These are phyloP conservation scores for Tyrannus savana DNA, from an alignment of 2,113 vertebrate species.

Conservation along the genomic window DNA sequence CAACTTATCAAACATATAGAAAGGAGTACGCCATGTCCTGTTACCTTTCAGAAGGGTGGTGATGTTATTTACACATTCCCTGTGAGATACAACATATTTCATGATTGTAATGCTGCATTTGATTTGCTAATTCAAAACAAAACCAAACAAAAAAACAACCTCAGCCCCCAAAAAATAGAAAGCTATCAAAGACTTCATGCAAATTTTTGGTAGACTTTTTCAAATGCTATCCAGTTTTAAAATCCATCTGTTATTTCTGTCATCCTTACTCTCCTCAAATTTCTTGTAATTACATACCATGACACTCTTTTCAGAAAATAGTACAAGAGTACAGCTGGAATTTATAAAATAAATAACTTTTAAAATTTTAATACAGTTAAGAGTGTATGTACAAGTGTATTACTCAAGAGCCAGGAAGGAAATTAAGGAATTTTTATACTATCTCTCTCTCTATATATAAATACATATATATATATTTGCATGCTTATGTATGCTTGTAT, in stretches of 20 bases:
- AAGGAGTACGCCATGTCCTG: not conserved
- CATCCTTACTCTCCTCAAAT: not conserved
- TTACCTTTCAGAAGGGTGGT: not conserved
- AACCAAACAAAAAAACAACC: not conserved
- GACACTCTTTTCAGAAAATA: not conserved
- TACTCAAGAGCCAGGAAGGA: not conserved
- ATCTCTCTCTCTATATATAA: not conserved
- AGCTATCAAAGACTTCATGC: not conserved
- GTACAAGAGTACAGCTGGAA: not conserved
- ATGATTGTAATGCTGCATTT: not conserved
- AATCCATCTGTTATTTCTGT: not conserved
- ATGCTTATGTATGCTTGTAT: not conserved
- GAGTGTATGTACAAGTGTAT: not conserved
- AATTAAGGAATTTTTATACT: not conserved
- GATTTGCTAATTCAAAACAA: not conserved
- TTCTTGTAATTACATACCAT: not conserved
- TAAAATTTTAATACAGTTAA: not conserved
- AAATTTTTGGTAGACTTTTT: not conserved
- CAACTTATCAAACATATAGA: not conserved
- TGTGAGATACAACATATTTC: not conserved
- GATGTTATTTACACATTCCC: not conserved
- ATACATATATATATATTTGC: not conserved
- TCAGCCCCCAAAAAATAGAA: not conserved
- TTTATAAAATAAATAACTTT: not conserved
- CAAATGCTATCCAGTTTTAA: not conserved